Evolutionary conservation across 2,888 invertebrate species (phyloP), one percentile per base, ranked within the genome.

Genomic region (Dyspetes luteomarginatus): DNA sequence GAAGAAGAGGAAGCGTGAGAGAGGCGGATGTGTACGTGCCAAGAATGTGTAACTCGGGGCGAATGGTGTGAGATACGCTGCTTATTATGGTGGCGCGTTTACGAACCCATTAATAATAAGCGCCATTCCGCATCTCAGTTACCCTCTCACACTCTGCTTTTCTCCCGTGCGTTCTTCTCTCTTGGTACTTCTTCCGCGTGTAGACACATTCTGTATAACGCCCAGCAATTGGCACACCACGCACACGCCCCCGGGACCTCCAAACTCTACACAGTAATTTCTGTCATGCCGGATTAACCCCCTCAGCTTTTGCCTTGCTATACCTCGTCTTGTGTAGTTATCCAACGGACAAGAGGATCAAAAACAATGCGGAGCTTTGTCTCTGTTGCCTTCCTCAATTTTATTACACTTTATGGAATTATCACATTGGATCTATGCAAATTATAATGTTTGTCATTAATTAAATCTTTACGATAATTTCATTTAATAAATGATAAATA

Each of bases 61-160:
- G 48, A 69, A 41, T 64, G 73, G 74, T 68, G 78, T 72, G 71
- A 60, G 76, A 67, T 71, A 76, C 76, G 76, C 71, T 76, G 81
- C 83, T 86, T 83, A 82, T 86, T 86, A 83, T 75, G 62, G 81
- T 74, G 72, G 73, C 68, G 78, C 83, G 82, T 84, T 85, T 82
- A 67, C 78, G 65, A 73, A 73, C 60, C 78, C 82, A 79, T 85
- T 86, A 84, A 84, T 80, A 81, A 84, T 65, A 75, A 71, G 79
- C 69, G 75, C 79, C 58, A 65, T 75, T 69, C 50, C 48, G 64
- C 58, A 72, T 79, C 65, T 67, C 36, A 22, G 58, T 48, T 58
- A 55, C 58, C 41, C 71, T 68, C 65, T 41, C 58, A 17, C 58
- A 24, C 65, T 64, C 36, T 30, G 45, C 15, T 28, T 45, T 26